These are phyloP conservation scores for Panthera uncia DNA, from an alignment of 2,113 vertebrate species.

Conservation along the genomic window DNA sequence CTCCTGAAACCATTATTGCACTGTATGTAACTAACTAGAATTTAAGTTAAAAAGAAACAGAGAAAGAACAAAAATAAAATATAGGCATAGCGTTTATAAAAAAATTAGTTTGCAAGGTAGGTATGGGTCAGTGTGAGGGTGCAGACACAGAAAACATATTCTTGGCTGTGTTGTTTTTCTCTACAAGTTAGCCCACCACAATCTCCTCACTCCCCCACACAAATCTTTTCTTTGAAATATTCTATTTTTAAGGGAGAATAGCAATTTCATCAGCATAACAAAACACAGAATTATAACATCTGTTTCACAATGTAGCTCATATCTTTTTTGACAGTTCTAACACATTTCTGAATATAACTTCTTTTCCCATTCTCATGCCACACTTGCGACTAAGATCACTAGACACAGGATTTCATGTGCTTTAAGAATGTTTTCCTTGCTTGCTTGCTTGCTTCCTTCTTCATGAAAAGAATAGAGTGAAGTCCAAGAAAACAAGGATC, in stretches of 20 bases:
- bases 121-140: rapidly evolving
- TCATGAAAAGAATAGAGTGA: background rate
- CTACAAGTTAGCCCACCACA: background rate
- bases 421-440: background rate
- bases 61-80: too few relatives aligned
- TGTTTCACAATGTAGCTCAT: constrained; percentile 5
- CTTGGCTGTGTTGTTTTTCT: background rate
- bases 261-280: background rate
- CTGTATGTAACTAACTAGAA: too few relatives aligned
- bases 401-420: background rate
- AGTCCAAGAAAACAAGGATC: background rate
- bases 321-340: background rate
- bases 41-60: too few relatives aligned
- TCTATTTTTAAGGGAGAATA: background rate
- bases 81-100: background rate
- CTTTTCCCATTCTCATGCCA: background rate
- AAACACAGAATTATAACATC: constrained; percentile 36
- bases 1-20: too few relatives aligned
- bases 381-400: background rate
- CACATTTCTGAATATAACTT: background rate
- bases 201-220: background rate
- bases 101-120: background rate
- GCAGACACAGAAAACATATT: background rate
- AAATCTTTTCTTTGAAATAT: background rate
- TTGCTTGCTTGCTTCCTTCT: background rate